These are phyloP conservation scores for Melangyna quadrimaculata DNA, from an alignment of 2,888 invertebrate genomes.

Conservation along the genomic window DNA sequence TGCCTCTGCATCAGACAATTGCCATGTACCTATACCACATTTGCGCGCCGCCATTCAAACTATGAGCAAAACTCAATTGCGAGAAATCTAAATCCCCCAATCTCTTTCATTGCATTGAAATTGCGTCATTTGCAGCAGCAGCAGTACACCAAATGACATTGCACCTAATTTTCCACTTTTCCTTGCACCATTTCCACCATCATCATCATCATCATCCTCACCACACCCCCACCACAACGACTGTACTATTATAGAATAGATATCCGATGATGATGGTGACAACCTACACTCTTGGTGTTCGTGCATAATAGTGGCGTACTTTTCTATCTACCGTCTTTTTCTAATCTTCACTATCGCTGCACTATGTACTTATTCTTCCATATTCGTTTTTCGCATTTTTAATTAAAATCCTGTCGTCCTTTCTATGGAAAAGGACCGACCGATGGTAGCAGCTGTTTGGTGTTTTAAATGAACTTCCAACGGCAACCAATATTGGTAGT, in stretches of 20 bases:
- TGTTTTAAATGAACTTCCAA: constrained; percentile 15
- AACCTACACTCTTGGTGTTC: constrained; percentile 10
- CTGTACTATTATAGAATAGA: not conserved
- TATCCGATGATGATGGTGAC: constrained; percentile 16
- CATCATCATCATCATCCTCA: too few relatives aligned
- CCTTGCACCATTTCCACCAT: not conserved
- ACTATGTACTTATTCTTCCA: not conserved
- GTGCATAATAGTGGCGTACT: not conserved
- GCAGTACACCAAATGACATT: constrained; percentile 51
- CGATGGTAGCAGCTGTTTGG: constrained; percentile 33
- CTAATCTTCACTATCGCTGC: not conserved
- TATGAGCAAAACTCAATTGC: constrained; percentile 46
- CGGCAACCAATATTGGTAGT: constrained; percentile 25
- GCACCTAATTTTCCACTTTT: constrained; percentile 67
- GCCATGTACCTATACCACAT: constrained; percentile 18
- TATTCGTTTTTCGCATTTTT: constrained; percentile 33
- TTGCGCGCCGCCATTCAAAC: constrained; percentile 19
- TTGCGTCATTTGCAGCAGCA: constrained; percentile 55
- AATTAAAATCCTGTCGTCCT: constrained; percentile 58
- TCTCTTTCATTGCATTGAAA: constrained; percentile 60
- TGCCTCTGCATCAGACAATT: not conserved
- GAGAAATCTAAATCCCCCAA: constrained; percentile 37
- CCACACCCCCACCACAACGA: not conserved
- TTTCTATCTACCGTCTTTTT: not conserved
- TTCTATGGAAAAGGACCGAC: not conserved